phyloP scores from a whole-genome alignment of 2,888 invertebrate species.

The Iphiclides podalirius region DNA sequence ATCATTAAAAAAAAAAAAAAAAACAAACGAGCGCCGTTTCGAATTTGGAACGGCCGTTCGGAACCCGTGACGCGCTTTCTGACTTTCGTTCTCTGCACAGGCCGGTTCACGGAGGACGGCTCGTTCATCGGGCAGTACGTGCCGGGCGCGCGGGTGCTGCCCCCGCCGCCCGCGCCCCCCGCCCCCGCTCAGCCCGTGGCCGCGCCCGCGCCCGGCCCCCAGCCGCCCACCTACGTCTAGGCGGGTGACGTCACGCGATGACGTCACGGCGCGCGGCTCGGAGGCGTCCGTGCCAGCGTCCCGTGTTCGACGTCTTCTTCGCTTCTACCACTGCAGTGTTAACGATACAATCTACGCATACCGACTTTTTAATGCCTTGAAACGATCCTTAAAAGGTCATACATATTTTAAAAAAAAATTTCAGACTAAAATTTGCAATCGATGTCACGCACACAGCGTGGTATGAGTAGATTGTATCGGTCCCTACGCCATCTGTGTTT shows the following conservation, averaged over 20 bases:
- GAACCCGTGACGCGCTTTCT: too few relatives aligned
- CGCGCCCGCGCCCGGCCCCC: slow-evolving; percentile 22
- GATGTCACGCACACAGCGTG: neutral
- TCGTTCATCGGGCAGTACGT: slow-evolving; percentile 99
- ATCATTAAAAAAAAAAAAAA: too few relatives aligned
- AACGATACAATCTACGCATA: too few relatives aligned
- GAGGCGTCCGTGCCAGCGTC: neutral
- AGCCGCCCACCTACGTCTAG: slow-evolving; percentile 36
- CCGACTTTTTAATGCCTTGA: too few relatives aligned
- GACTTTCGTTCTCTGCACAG: too few relatives aligned
- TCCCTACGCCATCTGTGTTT: slow-evolving; percentile 4
- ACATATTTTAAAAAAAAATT: too few relatives aligned
- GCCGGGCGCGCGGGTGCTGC: slow-evolving; percentile 86
- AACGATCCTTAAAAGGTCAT: too few relatives aligned
- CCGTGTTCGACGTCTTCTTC: too few relatives aligned
- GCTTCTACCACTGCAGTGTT: too few relatives aligned
- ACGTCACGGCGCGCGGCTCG: neutral
- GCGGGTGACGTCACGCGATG: neutral
- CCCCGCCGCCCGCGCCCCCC: slow-evolving; percentile 55
- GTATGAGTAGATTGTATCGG: neutral
- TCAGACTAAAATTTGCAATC: too few relatives aligned
- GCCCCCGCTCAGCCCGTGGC: slow-evolving; percentile 33
- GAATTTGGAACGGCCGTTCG: too few relatives aligned
- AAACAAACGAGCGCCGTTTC: too few relatives aligned
- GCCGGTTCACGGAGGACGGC: slow-evolving; percentile 97